A percentile compares a stretch with the other conserved stretches of the same genome.
phyloP scores from a whole-genome alignment of 2,888 invertebrate species.

The Caenorhabditis macrosperma region DNA sequence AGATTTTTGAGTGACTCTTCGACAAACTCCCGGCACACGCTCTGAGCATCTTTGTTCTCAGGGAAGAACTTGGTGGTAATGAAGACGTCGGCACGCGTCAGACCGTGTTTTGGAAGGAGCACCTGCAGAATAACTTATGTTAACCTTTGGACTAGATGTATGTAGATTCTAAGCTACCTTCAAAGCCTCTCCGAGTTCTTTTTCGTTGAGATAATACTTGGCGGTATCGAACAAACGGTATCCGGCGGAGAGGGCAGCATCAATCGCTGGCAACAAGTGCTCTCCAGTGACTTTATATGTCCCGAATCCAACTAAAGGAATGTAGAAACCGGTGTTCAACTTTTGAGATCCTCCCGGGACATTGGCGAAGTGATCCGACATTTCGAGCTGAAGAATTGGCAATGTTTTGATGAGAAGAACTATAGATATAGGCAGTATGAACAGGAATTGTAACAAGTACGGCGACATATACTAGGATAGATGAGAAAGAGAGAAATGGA shows the following conservation, averaged over 20 bases:
- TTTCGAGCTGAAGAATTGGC: constrained; percentile 21
- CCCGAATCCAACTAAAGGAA: constrained; percentile 79
- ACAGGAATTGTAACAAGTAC: neutral
- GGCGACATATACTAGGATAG: neutral
- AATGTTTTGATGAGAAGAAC: constrained; percentile 1
- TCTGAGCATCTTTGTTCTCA: constrained; percentile 51
- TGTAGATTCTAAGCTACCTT: constrained; percentile 79
- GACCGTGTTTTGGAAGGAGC: constrained; percentile 86
- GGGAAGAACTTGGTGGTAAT: constrained; percentile 86
- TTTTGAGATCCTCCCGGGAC: constrained; percentile 58
- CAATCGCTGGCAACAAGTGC: constrained; percentile 69
- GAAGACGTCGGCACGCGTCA: constrained; percentile 87
- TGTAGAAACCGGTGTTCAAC: constrained; percentile 72
- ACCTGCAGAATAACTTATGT: constrained; percentile 68
- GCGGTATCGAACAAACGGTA: constrained; percentile 86
- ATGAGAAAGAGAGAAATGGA: neutral
- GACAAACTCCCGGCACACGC: constrained; percentile 56
- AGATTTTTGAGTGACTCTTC: constrained; percentile 72
- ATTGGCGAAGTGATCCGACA: constrained; percentile 50
- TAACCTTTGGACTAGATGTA: neutral
- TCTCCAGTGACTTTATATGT: constrained; percentile 75
- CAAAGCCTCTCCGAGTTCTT: constrained; percentile 85
- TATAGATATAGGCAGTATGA: neutral
- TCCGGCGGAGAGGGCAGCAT: constrained; percentile 80
- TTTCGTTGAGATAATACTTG: constrained; percentile 87